phyloP scores from a whole-genome alignment of 1,140 invertebrate species.

The Drosophila ficusphila region DNA sequence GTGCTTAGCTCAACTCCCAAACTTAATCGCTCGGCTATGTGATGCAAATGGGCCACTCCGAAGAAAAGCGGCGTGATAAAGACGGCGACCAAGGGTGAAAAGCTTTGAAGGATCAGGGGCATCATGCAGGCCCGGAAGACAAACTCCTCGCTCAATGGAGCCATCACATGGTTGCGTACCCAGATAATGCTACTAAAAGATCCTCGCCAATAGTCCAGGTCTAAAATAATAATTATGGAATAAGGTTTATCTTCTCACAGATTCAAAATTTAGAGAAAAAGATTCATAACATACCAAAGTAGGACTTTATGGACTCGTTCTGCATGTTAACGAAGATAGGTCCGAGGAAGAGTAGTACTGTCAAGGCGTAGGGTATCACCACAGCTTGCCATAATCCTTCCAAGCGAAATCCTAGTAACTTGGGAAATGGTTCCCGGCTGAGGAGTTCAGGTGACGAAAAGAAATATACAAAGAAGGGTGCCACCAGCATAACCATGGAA shows the following conservation, averaged over 20 bases:
- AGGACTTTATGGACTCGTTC: conserved; percentile 89
- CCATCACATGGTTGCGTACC: conserved; percentile 95
- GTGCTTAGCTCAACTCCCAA: conserved; percentile 88
- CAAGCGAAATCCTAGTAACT: conserved; percentile 91
- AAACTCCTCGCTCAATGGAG: conserved; percentile 97
- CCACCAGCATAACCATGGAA: conserved; percentile 90
- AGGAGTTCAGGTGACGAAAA: conserved; percentile 87
- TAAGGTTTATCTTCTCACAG: too few species aligned
- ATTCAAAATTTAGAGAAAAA: too few species aligned
- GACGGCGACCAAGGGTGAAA: conserved; percentile 90
- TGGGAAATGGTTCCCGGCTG: conserved; percentile 87
- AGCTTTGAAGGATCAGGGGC: conserved; percentile 93
- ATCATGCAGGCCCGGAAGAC: conserved; percentile 97
- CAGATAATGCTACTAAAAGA: conserved; percentile 91
- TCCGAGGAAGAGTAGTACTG: conserved; percentile 93
- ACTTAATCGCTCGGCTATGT: conserved; percentile 92
- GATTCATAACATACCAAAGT: conserved; percentile 86
- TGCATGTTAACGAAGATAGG: conserved; percentile 90
- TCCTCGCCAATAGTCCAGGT: conserved; percentile 90
- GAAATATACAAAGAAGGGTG: conserved; percentile 90
- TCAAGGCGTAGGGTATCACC: conserved; percentile 91
- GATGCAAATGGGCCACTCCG: conserved; percentile 97
- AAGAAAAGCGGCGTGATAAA: conserved; percentile 96
- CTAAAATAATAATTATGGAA: conserved; percentile 83
- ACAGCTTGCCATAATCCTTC: conserved; percentile 90